phyloP scores from a whole-genome alignment of 2,797 vertebrate genomes.

The Siniperca scherzeri region DNA sequence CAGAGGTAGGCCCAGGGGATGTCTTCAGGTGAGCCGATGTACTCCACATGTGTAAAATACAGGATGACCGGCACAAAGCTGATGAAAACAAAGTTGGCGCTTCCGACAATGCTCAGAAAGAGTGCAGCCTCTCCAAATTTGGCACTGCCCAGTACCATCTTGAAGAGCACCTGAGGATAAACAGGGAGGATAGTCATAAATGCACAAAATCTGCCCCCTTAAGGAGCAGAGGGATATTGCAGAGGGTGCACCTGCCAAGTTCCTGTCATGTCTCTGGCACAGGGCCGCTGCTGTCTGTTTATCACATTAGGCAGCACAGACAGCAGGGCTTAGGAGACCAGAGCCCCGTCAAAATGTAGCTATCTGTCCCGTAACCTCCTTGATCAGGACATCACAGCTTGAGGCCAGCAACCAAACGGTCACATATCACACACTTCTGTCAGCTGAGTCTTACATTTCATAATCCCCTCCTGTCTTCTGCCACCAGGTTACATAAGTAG shows the following conservation, averaged over 20 bases:
- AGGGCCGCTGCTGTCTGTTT: conserved; percentile 58
- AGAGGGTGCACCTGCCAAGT: conserved; percentile 54
- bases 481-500: conserved; percentile 54
- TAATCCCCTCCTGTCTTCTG: conserved; percentile 52
- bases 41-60: conserved; percentile 96
- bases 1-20: conserved; percentile 95
- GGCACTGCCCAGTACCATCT: conserved; percentile 96
- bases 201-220: conserved; percentile 23
- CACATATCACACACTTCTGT: conserved; percentile 38
- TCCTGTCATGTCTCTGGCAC: conserved; percentile 59
- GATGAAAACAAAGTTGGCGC: conserved; percentile 93
- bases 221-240: conserved; percentile 40
- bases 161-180: conserved; percentile 93
- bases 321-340: conserved; percentile 52
- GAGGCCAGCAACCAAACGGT: conserved; percentile 25
- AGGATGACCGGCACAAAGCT: conserved; percentile 94
- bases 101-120: conserved; percentile 93
- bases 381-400: conserved; percentile 48
- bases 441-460: conserved; percentile 44
- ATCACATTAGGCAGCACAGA: conserved; percentile 65
- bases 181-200: conserved; percentile 2
- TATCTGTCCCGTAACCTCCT: conserved; percentile 48
- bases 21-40: conserved; percentile 89
- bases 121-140: conserved; percentile 98
- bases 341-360: conserved; percentile 51